Evolutionary conservation across 2,113 vertebrate genomes (phyloP).

Genomic region (Patagioenas fasciata): DNA sequence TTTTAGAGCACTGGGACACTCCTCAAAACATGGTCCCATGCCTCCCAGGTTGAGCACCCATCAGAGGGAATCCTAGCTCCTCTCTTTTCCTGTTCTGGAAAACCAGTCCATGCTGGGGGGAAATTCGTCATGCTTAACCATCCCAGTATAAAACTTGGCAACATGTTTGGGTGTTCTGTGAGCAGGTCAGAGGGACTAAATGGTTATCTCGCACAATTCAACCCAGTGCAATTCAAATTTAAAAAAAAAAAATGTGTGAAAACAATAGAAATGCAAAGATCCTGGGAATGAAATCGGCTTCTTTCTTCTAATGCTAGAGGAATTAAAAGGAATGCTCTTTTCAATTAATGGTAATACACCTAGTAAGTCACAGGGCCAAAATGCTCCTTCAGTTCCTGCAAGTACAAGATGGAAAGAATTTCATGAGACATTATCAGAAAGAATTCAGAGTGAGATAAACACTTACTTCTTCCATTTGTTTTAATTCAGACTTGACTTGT

Average conservation of each 20-base stretch:
- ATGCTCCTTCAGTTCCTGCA: constrained; percentile 17
- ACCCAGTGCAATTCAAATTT: background rate
- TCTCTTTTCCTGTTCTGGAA: background rate
- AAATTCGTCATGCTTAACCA: background rate
- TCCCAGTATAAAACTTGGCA: background rate
- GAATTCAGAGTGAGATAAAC: constrained; percentile 56
- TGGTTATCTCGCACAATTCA: background rate
- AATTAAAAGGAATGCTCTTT: background rate
- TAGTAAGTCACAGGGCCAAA: background rate
- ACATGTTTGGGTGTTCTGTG: background rate
- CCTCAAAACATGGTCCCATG: background rate
- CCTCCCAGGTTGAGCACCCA: background rate
- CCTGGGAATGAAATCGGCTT: background rate
- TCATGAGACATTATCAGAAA: constrained; percentile 46
- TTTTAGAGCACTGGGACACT: background rate
- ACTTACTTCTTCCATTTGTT: constrained; percentile 63
- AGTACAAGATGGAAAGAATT: constrained; percentile 55
- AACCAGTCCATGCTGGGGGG: background rate
- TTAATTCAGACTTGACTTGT: constrained; percentile 53
- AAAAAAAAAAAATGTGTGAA: background rate
- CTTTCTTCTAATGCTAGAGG: background rate
- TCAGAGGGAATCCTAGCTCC: background rate
- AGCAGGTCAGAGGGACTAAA: background rate
- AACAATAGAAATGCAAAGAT: background rate
- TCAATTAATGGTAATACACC: background rate